Percentiles rank a stretch among this genome's conserved stretches.
Conservation (phyloP, 2,797 vertebrate species). For the Propithecus perrieri region DNA sequence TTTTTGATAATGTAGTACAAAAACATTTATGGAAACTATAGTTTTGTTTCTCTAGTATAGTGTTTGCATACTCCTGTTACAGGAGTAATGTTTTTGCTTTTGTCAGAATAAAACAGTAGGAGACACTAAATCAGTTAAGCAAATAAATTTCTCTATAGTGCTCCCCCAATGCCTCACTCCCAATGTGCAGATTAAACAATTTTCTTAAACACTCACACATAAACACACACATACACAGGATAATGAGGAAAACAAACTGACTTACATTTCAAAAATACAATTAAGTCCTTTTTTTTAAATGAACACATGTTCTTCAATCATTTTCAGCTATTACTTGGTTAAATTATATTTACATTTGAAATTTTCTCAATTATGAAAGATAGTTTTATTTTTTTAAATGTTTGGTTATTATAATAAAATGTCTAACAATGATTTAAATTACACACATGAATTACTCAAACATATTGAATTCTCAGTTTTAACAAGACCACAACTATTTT, state of each 20-base stretch:
- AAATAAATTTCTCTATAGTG: background rate
- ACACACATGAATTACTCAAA: constrained; percentile 53
- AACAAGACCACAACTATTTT: background rate
- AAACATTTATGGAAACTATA: background rate
- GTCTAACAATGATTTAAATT: constrained; percentile 70
- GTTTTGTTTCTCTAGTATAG: background rate
- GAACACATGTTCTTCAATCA: constrained; percentile 26
- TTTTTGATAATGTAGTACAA: background rate
- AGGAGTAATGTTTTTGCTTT: background rate
- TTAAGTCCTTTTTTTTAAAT: background rate
- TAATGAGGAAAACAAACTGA: constrained; percentile 38
- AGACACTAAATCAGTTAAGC: background rate
- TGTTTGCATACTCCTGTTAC: background rate
- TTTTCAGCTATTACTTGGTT: constrained; percentile 37
- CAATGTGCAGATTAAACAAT: background rate
- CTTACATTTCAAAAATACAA: constrained; percentile 52
- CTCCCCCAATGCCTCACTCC: too few relatives aligned
- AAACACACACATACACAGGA: background rate
- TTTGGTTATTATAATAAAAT: constrained; percentile 73
- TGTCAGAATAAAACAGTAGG: background rate
- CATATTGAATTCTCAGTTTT: constrained; percentile 14
- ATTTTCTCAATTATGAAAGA: constrained; percentile 34
- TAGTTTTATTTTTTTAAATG: constrained; percentile 33
- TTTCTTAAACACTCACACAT: background rate
- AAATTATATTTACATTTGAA: constrained; percentile 53